A percentile compares a stretch with the other conserved stretches of the same genome.
phyloP scores from a whole-genome alignment of 23 tunicate species.

The Clavelina lepadiformis region DNA sequence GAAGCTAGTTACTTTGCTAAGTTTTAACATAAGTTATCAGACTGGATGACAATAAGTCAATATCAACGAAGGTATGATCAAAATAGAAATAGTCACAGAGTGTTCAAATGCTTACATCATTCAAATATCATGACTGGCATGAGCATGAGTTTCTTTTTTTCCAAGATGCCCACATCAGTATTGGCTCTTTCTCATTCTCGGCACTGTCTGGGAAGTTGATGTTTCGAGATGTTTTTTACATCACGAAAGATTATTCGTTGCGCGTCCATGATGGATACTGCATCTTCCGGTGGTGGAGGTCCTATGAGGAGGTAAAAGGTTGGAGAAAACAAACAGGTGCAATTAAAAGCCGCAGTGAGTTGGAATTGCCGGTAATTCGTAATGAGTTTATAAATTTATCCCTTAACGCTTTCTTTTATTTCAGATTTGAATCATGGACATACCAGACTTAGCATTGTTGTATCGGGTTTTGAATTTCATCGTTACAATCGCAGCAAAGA shows the following conservation, averaged over 20 bases:
- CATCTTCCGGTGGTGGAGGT: constrained; percentile 95
- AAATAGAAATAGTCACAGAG: no score
- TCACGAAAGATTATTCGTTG: constrained; percentile 66
- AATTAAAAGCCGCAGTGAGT: background rate
- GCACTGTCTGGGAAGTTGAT: constrained; percentile 80
- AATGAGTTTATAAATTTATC: background rate
- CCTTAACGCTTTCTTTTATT: background rate
- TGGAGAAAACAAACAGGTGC: background rate
- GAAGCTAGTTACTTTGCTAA: background rate
- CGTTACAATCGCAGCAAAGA: constrained; percentile 39
- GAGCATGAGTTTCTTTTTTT: no score
- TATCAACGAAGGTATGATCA: no score
- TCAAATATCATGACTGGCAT: no score
- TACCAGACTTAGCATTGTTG: constrained; percentile 55
- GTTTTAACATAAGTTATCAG: background rate
- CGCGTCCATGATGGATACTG: constrained; percentile 69
- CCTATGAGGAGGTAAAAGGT: no score
- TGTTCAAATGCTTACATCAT: no score
- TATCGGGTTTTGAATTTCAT: constrained; percentile 54
- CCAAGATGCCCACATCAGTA: constrained; percentile 61
- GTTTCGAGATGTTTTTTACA: constrained; percentile 81
- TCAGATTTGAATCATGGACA: constrained; percentile 76
- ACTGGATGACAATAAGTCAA: background rate
- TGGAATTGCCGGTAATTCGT: background rate
- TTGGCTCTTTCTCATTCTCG: constrained; percentile 80